These are phyloP conservation scores for Nowickia ferox DNA, from an alignment of 2,888 invertebrate species.

Conservation along the genomic window DNA sequence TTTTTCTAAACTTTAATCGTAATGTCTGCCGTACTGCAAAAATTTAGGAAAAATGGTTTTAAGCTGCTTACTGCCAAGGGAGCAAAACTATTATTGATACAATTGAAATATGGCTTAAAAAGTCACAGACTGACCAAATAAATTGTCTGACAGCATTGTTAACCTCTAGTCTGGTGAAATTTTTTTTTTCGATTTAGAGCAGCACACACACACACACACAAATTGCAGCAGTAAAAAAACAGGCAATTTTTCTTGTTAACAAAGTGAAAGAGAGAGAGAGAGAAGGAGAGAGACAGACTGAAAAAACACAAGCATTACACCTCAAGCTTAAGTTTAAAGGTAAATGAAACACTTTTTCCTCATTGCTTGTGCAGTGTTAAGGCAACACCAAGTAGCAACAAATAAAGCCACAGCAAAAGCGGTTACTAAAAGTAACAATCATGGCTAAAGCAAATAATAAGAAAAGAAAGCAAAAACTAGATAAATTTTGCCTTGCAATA, in stretches of 20 bases:
- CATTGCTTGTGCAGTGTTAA: background rate
- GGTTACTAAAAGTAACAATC: conserved; percentile 55
- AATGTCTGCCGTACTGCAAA: background rate
- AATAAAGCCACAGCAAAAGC: conserved; percentile 50
- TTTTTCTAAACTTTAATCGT: too few species aligned
- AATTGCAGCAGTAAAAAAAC: background rate
- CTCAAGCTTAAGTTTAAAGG: conserved; percentile 48
- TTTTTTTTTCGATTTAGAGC: background rate
- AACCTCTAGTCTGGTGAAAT: conserved; percentile 58
- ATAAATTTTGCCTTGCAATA: background rate
- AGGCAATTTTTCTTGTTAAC: conserved; percentile 53
- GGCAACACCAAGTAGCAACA: conserved; percentile 37
- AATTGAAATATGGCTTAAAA: conserved; percentile 69
- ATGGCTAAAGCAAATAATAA: conserved; percentile 30
- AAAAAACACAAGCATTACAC: background rate
- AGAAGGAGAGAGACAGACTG: background rate
- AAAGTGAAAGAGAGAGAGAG: conserved; percentile 1
- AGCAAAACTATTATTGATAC: conserved; percentile 47
- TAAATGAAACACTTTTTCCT: conserved; percentile 18
- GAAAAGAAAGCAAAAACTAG: background rate
- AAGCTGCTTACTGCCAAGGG: background rate
- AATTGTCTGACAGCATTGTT: conserved; percentile 69
- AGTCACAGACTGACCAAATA: conserved; percentile 60
- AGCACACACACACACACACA: background rate
- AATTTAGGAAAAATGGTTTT: background rate